These are phyloP conservation scores for cattle (Bos taurus) DNA, from an alignment of 2,113 vertebrate genomes.

Conservation along the genomic window ARS-UCD2.0 NC_037333.1:17462001-17462500, in stretches of 20 bases:
- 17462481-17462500: not conserved
- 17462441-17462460: not conserved
- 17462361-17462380: not conserved
- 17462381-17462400: not conserved
- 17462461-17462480: not conserved
- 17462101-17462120: not conserved
- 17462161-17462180: not conserved
- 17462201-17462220: not conserved
- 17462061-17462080: fast-evolving
- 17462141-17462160: not conserved
- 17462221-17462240: not conserved
- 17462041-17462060: not conserved
- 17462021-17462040: not conserved
- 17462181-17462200: not conserved
- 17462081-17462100: not conserved
- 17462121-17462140: not conserved
- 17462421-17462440: not conserved
- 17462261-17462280: not conserved
- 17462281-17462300: not conserved
- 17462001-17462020: not conserved
- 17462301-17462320: not conserved
- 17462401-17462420: not conserved
- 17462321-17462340: not conserved
- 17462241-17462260: not conserved
- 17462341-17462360: not conserved